These are phyloP conservation scores for Rhabdornis inornatus DNA, from an alignment of 2,113 vertebrate genomes.

Conservation along the genomic window DNA sequence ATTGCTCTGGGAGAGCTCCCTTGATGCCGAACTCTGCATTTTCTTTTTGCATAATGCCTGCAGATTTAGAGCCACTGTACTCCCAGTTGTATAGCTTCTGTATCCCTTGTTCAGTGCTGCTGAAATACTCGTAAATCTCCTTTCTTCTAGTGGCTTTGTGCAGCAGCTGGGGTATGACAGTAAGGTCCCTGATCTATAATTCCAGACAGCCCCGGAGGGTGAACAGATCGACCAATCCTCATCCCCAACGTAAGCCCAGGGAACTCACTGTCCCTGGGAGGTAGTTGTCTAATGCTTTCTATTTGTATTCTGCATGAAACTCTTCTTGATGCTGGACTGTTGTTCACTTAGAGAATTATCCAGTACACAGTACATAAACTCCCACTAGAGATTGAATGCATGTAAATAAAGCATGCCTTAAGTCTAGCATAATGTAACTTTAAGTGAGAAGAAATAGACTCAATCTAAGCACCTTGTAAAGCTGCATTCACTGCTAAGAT, in stretches of 20 bases:
- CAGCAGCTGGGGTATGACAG: slow-evolving; percentile 84
- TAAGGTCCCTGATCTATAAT: slow-evolving; percentile 83
- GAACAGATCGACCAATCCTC: slow-evolving; percentile 66
- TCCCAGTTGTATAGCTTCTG: slow-evolving; percentile 79
- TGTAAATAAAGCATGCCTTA: slow-evolving; percentile 64
- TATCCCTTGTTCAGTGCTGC: slow-evolving; percentile 79
- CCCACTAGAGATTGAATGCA: slow-evolving; percentile 64
- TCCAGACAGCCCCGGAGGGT: slow-evolving; percentile 71
- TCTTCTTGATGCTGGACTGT: slow-evolving; percentile 56
- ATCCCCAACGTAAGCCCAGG: slow-evolving; percentile 55
- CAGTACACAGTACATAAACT: slow-evolving; percentile 61
- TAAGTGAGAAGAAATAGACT: slow-evolving; percentile 60
- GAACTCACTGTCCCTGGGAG: slow-evolving; percentile 64
- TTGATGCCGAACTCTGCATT: slow-evolving; percentile 71
- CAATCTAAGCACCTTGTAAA: slow-evolving; percentile 33
- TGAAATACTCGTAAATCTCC: slow-evolving; percentile 88
- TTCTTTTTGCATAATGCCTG: slow-evolving; percentile 78
- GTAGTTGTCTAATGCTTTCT: slow-evolving; percentile 61
- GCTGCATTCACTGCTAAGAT: slow-evolving; percentile 9
- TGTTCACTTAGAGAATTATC: slow-evolving; percentile 60
- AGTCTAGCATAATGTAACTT: slow-evolving; percentile 63
- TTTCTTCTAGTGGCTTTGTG: slow-evolving; percentile 81
- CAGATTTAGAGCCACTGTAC: slow-evolving; percentile 74
- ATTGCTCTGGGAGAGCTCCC: slow-evolving; percentile 74
- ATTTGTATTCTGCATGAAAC: slow-evolving; percentile 74